Percentiles rank a stretch among this genome's conserved stretches.
Evolutionary conservation across 2,113 vertebrate genomes (phyloP).

Genomic region (Acanthochromis polyacanthus): DNA sequence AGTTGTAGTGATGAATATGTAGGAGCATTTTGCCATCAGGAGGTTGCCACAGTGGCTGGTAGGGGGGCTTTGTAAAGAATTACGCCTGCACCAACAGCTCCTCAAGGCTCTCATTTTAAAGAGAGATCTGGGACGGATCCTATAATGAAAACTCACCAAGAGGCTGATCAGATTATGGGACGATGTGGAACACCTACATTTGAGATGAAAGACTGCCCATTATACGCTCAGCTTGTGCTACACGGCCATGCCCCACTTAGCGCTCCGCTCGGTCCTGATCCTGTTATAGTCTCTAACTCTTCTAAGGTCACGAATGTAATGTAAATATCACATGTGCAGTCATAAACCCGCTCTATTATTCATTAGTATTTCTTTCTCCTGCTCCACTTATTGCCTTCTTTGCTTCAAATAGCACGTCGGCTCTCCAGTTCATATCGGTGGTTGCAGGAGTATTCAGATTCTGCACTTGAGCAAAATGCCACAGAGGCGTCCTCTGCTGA

Average conservation of each 20-base stretch:
- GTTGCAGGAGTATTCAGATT: no score
- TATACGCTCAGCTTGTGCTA: conserved; percentile 66
- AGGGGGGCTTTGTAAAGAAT: conserved; percentile 54
- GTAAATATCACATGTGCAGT: conserved; percentile 50
- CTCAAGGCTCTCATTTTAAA: conserved; percentile 58
- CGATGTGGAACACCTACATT: conserved; percentile 76
- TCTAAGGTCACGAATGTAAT: conserved; percentile 54
- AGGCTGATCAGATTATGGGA: conserved; percentile 78
- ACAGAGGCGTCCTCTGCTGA: neutral
- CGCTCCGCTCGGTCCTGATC: conserved; percentile 52
- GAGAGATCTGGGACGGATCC: conserved; percentile 72
- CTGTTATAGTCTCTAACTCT: conserved; percentile 53
- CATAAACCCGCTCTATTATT: conserved; percentile 31
- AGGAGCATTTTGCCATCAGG: conserved; percentile 53
- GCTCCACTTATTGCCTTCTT: neutral
- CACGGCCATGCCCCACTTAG: conserved; percentile 58
- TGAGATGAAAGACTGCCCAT: conserved; percentile 77
- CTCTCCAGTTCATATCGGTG: no score
- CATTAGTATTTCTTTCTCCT: neutral
- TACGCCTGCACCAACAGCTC: conserved; percentile 45
- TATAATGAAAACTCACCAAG: conserved; percentile 73
- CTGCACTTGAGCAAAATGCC: no score
- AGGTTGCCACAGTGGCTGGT: conserved; percentile 48
- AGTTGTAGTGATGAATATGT: conserved; percentile 66
- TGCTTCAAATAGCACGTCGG: neutral